Base-by-base conservation (phyloP, 1,140 invertebrate species). In the Lordiphosa collinella region DNA sequence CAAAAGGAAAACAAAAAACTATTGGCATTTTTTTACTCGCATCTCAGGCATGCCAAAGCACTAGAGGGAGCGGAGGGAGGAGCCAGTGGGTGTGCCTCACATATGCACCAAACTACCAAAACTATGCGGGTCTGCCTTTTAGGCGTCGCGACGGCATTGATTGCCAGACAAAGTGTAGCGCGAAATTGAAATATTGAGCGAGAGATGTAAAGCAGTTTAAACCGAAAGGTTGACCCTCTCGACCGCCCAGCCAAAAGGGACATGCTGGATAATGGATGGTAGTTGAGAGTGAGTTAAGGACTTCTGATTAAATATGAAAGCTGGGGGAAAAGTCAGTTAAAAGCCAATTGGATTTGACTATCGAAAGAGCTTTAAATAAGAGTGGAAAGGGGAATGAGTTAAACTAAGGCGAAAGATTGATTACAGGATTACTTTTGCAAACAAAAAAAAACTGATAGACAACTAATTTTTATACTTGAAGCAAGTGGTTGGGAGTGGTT, bases 161-260 rank as follows among this genome's bases (percentile, higher is more conserved):
- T 82, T 82, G 76, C 60, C 38, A 37, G 50, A 61, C 66, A 69
- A 68, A 69, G 50, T 68, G 56, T 76, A 76, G 55, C 71, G 71
- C 58, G 56, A 80, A 80, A 80, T 75, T 82, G 76, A 80, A 80
- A 71, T 80, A 82, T 80, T 76, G 71, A 76, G 71, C 61, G 55
- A 63, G 49, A 58, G 8, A 44, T 82, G 67, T 55, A 71, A 58
- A 49, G 61, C 47, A 70, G 66, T 71, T 71, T 51, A 70, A 72
- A 53, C 59, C 25, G 16, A 34, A 35, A 18, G 25, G 31, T 44
- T 49, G 41, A 6, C 25, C 18, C 18, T 18, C 18, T 18, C 18
- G 4, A 18, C 18, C 18, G 18, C 18, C 18, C 4, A 0, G 18
- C 18, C 18, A 2, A 4, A 18, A 18, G 18, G 3, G 18, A 18